A percentile compares a stretch with the other conserved stretches of the same genome.
These are phyloP conservation scores for Chaenodraco wilsoni DNA, from an alignment of 2,797 vertebrate species.

Conservation along the genomic window DNA sequence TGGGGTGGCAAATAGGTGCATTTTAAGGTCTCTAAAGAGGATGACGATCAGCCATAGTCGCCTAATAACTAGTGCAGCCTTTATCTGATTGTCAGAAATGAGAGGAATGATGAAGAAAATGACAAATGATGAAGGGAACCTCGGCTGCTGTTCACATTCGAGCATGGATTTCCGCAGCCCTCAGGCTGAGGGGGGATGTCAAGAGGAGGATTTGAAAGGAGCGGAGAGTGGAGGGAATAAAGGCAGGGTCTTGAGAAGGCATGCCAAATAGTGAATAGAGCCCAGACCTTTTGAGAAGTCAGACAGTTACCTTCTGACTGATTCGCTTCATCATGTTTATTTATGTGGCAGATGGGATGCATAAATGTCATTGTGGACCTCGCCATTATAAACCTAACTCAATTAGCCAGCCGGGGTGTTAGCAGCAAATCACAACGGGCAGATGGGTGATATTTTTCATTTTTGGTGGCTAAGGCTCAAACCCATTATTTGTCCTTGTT, in stretches of 20 bases:
- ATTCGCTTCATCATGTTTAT: conserved; percentile 76
- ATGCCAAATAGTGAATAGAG: conserved; percentile 50
- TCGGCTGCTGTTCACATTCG: conserved; percentile 47
- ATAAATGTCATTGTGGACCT: conserved; percentile 72
- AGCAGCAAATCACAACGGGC: conserved; percentile 73
- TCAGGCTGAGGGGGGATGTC: conserved; percentile 50
- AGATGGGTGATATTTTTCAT: conserved; percentile 78
- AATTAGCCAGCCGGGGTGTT: conserved; percentile 78
- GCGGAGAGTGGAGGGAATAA: conserved; percentile 48
- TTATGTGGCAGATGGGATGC: conserved; percentile 79
- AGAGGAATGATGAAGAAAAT: conserved; percentile 12
- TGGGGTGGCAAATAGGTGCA: conserved; percentile 50
- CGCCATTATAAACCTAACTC: conserved; percentile 75
- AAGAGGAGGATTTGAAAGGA: conserved; percentile 47
- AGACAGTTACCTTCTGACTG: conserved; percentile 72
- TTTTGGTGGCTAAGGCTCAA: conserved; percentile 72
- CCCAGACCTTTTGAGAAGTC: conserved; percentile 71
- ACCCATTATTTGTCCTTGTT: conserved; percentile 74
- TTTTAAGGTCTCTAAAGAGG: conserved; percentile 43
- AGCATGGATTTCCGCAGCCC: conserved; percentile 54
- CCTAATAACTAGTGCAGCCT: conserved; percentile 63
- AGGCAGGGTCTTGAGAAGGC: conserved; percentile 47
- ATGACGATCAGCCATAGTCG: conserved; percentile 67
- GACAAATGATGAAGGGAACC: conserved; percentile 58
- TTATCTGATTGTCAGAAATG: conserved; percentile 65